These are phyloP conservation scores for Chrysopilus asiliformis DNA, from an alignment of 2,888 invertebrate genomes.

Conservation along the genomic window DNA sequence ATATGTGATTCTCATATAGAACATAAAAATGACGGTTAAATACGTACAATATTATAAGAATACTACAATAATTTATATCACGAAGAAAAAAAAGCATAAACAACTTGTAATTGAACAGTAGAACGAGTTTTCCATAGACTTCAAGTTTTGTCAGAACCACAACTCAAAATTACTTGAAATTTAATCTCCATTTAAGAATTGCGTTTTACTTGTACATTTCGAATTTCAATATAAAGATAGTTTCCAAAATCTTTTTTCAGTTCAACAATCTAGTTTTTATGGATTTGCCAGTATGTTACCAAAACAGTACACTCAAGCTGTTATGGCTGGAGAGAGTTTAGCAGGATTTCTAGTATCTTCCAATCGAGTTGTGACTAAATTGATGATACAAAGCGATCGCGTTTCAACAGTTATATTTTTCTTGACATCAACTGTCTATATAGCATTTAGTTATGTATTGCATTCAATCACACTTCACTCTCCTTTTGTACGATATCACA, in stretches of 20 bases:
- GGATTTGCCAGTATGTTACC: constrained; percentile 89
- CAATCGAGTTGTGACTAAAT: constrained; percentile 73
- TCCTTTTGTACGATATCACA: constrained; percentile 71
- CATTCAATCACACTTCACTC: constrained; percentile 66
- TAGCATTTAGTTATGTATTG: constrained; percentile 61
- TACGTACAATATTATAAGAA: too few species aligned
- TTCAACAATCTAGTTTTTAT: constrained; percentile 89
- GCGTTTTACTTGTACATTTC: background rate
- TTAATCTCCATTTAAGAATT: too few species aligned
- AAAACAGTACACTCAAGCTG: constrained; percentile 76
- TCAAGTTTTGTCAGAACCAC: too few species aligned
- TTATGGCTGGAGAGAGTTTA: constrained; percentile 87
- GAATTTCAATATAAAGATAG: too few species aligned
- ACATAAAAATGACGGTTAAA: too few species aligned
- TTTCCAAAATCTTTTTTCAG: constrained; percentile 33
- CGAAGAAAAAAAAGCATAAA: too few species aligned
- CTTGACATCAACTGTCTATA: constrained; percentile 59
- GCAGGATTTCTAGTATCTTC: constrained; percentile 76
- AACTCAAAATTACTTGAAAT: too few species aligned
- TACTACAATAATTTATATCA: too few species aligned
- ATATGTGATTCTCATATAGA: too few species aligned
- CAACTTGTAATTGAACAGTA: too few species aligned
- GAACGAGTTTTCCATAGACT: too few species aligned
- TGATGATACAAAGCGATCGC: constrained; percentile 58
- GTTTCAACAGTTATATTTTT: constrained; percentile 82